phyloP scores from a whole-genome alignment of 2,888 invertebrate species.

The Patella pellucida region DNA sequence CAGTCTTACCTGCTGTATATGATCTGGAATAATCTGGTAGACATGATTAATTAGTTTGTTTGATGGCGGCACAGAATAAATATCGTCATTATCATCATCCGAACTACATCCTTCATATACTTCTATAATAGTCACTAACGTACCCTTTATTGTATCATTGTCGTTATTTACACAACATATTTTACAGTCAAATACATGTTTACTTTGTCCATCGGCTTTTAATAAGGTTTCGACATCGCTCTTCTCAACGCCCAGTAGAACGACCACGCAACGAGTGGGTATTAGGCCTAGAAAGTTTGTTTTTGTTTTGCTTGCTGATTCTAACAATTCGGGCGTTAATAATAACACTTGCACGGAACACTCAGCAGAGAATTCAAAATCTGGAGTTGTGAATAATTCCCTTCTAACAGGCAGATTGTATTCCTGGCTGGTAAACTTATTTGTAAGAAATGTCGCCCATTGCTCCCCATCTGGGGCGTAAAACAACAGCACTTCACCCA shows the following conservation, averaged over 20 bases:
- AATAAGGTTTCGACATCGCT: neutral
- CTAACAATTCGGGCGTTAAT: neutral
- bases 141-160: neutral
- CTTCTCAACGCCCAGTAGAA: neutral
- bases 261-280: neutral
- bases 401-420: neutral
- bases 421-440: neutral
- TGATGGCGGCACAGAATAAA: neutral
- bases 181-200: conserved; percentile 1
- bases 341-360: neutral
- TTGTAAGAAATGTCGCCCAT: neutral
- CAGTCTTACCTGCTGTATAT: neutral
- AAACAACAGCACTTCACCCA: neutral
- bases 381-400: neutral
- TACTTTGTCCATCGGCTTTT: neutral
- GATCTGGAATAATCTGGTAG: neutral
- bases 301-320: neutral
- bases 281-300: neutral
- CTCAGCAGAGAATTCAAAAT: neutral
- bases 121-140: neutral
- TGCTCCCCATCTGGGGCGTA: neutral
- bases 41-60: neutral
- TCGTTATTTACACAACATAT: neutral
- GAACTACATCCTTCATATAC: neutral
- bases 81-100: conserved; percentile 3